Base-by-base conservation (phyloP, 2,888 invertebrate species). In the Hyposoter dolosus region DNA sequence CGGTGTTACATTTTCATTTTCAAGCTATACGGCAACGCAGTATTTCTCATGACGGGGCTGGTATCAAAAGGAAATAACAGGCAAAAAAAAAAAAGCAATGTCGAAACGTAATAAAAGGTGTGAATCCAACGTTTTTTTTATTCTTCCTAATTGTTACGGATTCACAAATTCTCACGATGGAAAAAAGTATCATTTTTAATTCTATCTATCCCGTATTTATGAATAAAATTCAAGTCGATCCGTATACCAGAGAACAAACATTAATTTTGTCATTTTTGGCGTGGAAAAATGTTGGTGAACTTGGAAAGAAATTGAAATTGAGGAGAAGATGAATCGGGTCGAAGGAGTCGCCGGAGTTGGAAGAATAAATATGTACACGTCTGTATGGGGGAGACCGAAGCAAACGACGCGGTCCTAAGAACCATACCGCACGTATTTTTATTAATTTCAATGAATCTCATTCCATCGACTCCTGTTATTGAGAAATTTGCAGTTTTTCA, bases 1-100 rank as follows among this genome's bases (percentile, higher is more conserved):
- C 86, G 80, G 82, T 74, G 75, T 78, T 84, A 87, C 89, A 87
- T 89, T 88, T 87, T 89, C 87, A 88, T 85, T 85, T 85, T 69
- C 81, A 76, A 84, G 80, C 69, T 68, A 76, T 60, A 53, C 56
- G 50, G 35, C n/a, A 65, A 80, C 60, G 32, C 56, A 63, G 65
- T 23, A 75, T 85, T 80, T 79, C 50, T 19, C 72, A 45, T 69
- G 83, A 76, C 87, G 82, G 78, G 45, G 23, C 65, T 76, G 50
- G n/a, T 53, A 40, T 35, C 19, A 66, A 32, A 77, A 50, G 35
- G 63, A 76, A 32, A 60, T 40, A 56, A 74, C 40, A 40, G 35
- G 23, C 40, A 17, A 4, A 35, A 23, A 53, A 35, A 23, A 53
- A 50, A 0, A 66, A 35, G 17, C 19, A 19, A 75, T 77, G 86